Evolutionary conservation across 2,113 vertebrate species (phyloP).

Genomic region (Catagonus wagneri): DNA sequence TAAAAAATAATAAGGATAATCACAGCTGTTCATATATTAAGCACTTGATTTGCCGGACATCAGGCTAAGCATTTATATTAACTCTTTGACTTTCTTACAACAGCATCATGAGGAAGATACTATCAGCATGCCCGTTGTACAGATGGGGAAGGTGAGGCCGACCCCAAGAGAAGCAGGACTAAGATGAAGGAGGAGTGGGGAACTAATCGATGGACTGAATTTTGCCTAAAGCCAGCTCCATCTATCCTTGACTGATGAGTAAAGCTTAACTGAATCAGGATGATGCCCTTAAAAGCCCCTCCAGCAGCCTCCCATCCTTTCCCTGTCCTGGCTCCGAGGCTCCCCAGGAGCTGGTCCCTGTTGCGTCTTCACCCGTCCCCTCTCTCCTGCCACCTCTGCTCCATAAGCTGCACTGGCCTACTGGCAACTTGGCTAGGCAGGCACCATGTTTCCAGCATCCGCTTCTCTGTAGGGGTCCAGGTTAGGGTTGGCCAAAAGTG

Average conservation of each 20-base stretch:
- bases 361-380: not conserved
- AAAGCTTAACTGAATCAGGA: not conserved
- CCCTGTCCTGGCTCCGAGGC: not conserved
- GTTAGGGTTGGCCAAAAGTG: not conserved
- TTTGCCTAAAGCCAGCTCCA: not conserved
- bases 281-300: not conserved
- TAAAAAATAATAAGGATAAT: not conserved
- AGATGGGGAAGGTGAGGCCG: not conserved
- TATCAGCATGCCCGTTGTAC: not conserved
- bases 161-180: not conserved
- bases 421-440: not conserved
- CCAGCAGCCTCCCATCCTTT: not conserved
- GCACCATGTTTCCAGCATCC: not conserved
- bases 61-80: not conserved
- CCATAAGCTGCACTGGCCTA: not conserved
- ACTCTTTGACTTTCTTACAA: not conserved
- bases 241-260: not conserved
- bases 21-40: not conserved
- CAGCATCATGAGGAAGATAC: rapidly evolving
- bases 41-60: not conserved
- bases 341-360: not conserved
- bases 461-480: not conserved
- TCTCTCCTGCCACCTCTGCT: not conserved
- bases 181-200: not conserved
- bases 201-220: no score